These are phyloP conservation scores for Brachystomella parvula DNA, from an alignment of 1,140 invertebrate genomes.

Conservation along the genomic window DNA sequence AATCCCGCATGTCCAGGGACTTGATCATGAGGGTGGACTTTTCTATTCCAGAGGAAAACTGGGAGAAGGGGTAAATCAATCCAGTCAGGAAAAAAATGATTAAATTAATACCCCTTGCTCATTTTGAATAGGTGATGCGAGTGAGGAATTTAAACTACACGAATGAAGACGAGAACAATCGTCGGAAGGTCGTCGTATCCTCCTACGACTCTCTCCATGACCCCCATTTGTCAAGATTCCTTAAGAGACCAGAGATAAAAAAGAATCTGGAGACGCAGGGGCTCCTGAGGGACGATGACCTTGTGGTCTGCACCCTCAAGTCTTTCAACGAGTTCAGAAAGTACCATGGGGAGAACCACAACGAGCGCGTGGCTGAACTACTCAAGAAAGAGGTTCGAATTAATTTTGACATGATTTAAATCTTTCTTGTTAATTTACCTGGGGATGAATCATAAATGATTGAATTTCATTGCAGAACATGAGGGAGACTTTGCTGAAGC, in stretches of 20 bases:
- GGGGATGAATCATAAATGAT: neutral
- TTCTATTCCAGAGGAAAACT: no score
- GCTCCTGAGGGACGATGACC: neutral
- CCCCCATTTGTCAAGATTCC: neutral
- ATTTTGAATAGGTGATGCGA: neutral
- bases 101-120: no score
- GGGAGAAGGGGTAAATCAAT: no score
- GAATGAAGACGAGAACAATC: neutral
- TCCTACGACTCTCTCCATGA: neutral
- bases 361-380: neutral
- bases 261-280: neutral
- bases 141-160: neutral
- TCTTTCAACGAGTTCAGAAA: neutral
- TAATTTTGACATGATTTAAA: neutral
- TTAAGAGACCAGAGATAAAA: neutral
- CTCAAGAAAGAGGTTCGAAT: neutral
- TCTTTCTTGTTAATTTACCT: neutral
- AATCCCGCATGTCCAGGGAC: no score
- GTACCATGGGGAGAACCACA: neutral
- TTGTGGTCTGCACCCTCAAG: neutral
- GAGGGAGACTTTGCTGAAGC: neutral
- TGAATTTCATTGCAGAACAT: neutral
- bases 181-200: neutral
- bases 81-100: no score
- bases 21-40: no score